These are phyloP conservation scores for Meiosimyza platycephala DNA, from an alignment of 2,888 invertebrate species.

Conservation along the genomic window DNA sequence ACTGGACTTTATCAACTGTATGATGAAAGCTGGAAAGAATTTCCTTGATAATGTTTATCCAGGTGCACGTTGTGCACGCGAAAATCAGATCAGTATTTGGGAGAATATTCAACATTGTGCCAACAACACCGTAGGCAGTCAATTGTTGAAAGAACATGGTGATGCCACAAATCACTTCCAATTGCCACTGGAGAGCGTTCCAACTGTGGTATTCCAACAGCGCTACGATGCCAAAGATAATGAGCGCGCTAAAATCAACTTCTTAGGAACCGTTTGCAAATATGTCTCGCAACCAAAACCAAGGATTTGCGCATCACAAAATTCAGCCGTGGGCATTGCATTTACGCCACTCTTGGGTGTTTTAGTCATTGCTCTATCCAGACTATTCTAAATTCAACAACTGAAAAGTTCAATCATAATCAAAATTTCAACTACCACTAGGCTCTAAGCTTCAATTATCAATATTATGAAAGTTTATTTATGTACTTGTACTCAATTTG, in stretches of 20 bases:
- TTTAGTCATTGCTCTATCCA: slow-evolving; percentile 50
- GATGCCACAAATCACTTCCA: slow-evolving; percentile 70
- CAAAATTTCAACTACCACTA: neutral
- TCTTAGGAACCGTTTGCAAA: slow-evolving; percentile 72
- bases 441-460: neutral
- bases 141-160: slow-evolving; percentile 67
- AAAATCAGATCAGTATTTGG: slow-evolving; percentile 67
- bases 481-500: too few relatives aligned
- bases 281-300: slow-evolving; percentile 60
- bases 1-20: slow-evolving; percentile 65
- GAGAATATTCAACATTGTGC: slow-evolving; percentile 69
- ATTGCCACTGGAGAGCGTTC: slow-evolving; percentile 73
- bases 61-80: slow-evolving; percentile 66
- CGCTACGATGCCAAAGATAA: slow-evolving; percentile 71
- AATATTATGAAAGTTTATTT: too few relatives aligned
- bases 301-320: slow-evolving; percentile 54
- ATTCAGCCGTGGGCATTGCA: slow-evolving; percentile 53
- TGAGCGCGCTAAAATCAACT: slow-evolving; percentile 70
- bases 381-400: slow-evolving; percentile 48
- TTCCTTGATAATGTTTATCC: slow-evolving; percentile 66
- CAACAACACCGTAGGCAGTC: slow-evolving; percentile 64
- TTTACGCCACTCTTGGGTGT: slow-evolving; percentile 52
- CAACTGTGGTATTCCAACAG: slow-evolving; percentile 76
- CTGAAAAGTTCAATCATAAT: slow-evolving; percentile 26
- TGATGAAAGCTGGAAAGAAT: slow-evolving; percentile 65